These are phyloP conservation scores for Protobothrops mucrosquamatus DNA, from an alignment of 2,113 vertebrate species.

Conservation along the genomic window DNA sequence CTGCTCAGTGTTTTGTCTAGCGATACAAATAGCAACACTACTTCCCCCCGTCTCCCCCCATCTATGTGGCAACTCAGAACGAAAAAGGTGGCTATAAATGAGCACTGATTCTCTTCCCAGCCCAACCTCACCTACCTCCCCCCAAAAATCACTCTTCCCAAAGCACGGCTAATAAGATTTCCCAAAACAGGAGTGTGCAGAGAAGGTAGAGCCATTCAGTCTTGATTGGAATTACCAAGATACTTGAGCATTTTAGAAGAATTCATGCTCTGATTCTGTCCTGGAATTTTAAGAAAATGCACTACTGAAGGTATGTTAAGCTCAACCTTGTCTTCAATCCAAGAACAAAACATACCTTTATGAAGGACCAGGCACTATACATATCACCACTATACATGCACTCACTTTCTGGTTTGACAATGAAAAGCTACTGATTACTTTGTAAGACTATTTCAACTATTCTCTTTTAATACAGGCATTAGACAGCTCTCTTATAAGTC, in stretches of 20 bases:
- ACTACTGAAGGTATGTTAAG: neutral
- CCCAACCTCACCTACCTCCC: neutral
- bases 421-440: neutral
- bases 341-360: too few relatives aligned
- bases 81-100: neutral
- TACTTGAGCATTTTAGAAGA: neutral
- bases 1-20: too few relatives aligned
- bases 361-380: neutral
- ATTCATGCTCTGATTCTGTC: neutral
- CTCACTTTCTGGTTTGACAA: neutral
- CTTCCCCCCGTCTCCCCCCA: too few relatives aligned
- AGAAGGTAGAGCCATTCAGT: neutral
- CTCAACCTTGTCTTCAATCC: neutral
- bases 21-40: too few relatives aligned
- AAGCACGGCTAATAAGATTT: neutral
- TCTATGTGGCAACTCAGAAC: too few relatives aligned
- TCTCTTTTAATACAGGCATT: neutral
- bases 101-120: neutral
- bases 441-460: neutral
- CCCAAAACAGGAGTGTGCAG: neutral
- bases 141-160: neutral
- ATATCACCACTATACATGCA: neutral
- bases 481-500: neutral
- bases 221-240: neutral
- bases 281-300: neutral